A percentile compares a stretch with the other conserved stretches of the same genome.
Evolutionary conservation across 2,113 vertebrate species (phyloP).

Genomic region (Gymnocephalus cernua): DNA sequence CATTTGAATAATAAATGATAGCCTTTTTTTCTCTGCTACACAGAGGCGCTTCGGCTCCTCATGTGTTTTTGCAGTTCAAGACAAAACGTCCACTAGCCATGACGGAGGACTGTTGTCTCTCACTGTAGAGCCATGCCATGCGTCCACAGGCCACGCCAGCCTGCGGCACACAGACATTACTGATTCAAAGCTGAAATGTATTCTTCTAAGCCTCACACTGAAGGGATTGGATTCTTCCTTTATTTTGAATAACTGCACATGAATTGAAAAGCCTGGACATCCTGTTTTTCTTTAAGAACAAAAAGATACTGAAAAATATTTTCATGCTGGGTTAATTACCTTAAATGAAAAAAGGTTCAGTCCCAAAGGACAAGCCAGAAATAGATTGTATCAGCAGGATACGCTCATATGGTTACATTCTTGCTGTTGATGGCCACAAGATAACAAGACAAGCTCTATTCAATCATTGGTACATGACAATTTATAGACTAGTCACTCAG

Average conservation of each 20-base stretch:
- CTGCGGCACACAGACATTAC: conserved; percentile 44
- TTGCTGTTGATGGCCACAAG: conserved; percentile 53
- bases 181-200: conserved; percentile 64
- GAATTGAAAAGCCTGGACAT: conserved; percentile 67
- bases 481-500: conserved; percentile 52
- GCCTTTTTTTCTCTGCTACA: conserved; percentile 57
- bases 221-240: conserved; percentile 54
- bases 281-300: conserved; percentile 77
- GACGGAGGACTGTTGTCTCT: conserved; percentile 60
- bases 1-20: conserved; percentile 92
- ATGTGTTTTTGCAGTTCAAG: conserved; percentile 68
- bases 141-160: conserved; percentile 57
- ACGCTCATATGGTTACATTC: conserved; percentile 61
- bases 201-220: conserved; percentile 49
- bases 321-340: conserved; percentile 74
- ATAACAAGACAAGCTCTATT: conserved; percentile 57
- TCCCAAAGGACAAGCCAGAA: conserved; percentile 54
- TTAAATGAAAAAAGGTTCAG: conserved; percentile 58
- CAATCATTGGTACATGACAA: conserved; percentile 50
- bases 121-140: conserved; percentile 53
- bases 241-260: conserved; percentile 73
- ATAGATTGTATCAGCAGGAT: conserved; percentile 75
- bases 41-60: conserved; percentile 61
- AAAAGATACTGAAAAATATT: conserved; percentile 74
- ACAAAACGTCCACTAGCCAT: conserved; percentile 64